phyloP scores from a whole-genome alignment of 2,113 vertebrate genomes.

The Caloenas nicobarica region DNA sequence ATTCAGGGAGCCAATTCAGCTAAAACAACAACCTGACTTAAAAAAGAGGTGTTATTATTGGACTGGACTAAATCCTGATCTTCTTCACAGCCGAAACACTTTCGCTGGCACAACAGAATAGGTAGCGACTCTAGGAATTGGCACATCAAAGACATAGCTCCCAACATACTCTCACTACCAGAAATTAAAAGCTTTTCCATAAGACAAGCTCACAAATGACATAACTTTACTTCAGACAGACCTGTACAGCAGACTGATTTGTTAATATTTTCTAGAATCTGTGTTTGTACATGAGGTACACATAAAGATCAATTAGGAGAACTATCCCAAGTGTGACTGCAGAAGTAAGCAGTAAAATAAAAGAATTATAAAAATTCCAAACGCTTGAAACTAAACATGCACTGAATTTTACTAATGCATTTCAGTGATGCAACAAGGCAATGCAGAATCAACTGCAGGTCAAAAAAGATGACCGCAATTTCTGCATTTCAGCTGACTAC shows the following conservation, averaged over 20 bases:
- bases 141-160: background rate
- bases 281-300: background rate
- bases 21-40: background rate
- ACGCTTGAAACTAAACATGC: background rate
- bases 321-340: background rate
- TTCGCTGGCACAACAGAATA: background rate
- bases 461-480: slow-evolving; percentile 32
- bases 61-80: background rate
- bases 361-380: background rate
- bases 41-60: background rate
- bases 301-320: background rate
- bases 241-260: background rate
- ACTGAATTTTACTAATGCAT: background rate
- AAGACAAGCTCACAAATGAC: background rate
- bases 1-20: background rate
- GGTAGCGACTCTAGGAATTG: background rate
- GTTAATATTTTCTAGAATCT: background rate
- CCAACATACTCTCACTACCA: background rate
- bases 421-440: background rate
- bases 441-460: slow-evolving; percentile 10
- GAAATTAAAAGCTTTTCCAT: background rate
- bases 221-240: background rate
- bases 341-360: background rate
- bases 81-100: background rate
- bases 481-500: slow-evolving; percentile 37